Percentiles rank a stretch among this genome's conserved stretches.
Evolutionary conservation across 2,888 invertebrate species (phyloP).

Genomic region (Rhodophaea formosa): DNA sequence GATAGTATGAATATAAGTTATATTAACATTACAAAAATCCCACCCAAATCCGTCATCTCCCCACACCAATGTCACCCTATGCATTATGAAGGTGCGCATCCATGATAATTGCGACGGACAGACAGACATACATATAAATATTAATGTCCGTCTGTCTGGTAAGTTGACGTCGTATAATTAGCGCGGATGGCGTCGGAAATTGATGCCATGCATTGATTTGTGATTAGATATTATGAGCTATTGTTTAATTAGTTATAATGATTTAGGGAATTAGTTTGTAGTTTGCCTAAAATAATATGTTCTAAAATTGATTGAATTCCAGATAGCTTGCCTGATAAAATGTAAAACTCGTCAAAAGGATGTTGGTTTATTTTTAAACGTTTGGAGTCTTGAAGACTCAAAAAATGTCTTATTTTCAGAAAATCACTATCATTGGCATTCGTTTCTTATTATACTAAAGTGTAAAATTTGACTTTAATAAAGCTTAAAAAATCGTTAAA

Average conservation of each 20-base stretch:
- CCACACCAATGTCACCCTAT: conserved; percentile 26
- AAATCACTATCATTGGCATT: no score
- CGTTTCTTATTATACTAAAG: no score
- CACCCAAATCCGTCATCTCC: background rate
- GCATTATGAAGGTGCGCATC: conserved; percentile 30
- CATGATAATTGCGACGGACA: conserved; percentile 48
- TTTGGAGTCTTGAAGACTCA: no score
- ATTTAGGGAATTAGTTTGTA: background rate
- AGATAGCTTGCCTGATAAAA: no score
- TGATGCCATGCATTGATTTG: conserved; percentile 8
- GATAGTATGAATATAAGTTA: no score
- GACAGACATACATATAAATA: conserved; percentile 57
- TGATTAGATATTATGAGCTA: background rate
- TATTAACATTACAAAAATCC: background rate
- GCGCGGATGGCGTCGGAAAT: conserved; percentile 14
- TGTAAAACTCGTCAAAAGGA: no score
- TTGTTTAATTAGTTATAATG: background rate
- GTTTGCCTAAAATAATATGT: no score
- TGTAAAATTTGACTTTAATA: no score
- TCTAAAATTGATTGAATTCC: no score
- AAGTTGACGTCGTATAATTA: conserved; percentile 20
- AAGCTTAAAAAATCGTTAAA: no score
- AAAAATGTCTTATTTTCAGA: no score
- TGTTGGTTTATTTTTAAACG: no score
- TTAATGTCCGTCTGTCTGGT: conserved; percentile 44